Base-by-base conservation (phyloP, 2,113 vertebrate species). In the Lophius piscatorius region DNA sequence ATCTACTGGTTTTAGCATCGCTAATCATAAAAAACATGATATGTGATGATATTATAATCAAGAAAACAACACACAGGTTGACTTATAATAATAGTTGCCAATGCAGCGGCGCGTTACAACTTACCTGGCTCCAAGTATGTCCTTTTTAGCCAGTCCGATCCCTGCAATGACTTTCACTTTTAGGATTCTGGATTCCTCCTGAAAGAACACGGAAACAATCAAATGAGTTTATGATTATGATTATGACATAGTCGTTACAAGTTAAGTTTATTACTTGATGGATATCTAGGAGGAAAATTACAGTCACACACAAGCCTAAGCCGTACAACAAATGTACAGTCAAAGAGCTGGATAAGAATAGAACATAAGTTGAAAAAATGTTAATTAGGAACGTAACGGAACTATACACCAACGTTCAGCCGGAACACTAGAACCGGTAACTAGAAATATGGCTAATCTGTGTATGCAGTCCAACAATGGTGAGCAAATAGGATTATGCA, bases 61-160 rank as follows among this genome's bases (percentile, higher is more conserved):
- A 6, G 14, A 16, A 49, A 9, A 33, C 50, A 26, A 3, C 3
- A n/a, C 12, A 2, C 23, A 26, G 16, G 47, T 1, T 28, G 26
- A 20, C 9, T 5, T 36, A 6, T 14, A 45, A 28, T 16, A 14
- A 6, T 56, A 17, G 2, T 20, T 9, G 1, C 21, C 2, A 13
- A 31, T 31, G 1, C 9, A 17, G 29, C 24, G 18, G n/a, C 4
- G 24, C 0, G 31, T 11, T 11, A 3, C 50, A 28, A 77, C 93
- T 92, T 88, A 98, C 97, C 97, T 98, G 71, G 97, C 93, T 81
- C 97, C 97, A 52, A 98, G 86, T 65, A 99, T 92, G 66, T 99
- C 97, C 84, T 98, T 99, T 88, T 98, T 99, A 52, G 96, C 97
- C 68, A 98, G 87, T 31, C 93, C 93, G 68, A 98, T 94, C 76